A percentile compares a stretch with the other conserved stretches of the same genome.
These are phyloP conservation scores for Streptopelia turtur DNA, from an alignment of 2,797 vertebrate species.

Conservation along the genomic window DNA sequence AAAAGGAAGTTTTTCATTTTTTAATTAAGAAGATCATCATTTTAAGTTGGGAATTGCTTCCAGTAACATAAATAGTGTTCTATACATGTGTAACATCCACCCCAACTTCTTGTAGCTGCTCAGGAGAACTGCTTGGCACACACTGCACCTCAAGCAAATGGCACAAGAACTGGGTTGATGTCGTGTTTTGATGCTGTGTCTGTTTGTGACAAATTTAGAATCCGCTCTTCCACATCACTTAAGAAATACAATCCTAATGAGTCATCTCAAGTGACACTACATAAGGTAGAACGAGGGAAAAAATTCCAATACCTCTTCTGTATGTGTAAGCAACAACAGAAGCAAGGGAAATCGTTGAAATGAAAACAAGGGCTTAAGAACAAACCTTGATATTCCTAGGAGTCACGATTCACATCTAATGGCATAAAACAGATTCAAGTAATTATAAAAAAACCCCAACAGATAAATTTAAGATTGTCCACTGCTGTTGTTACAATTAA, in stretches of 20 bases:
- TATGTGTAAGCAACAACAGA: not conserved
- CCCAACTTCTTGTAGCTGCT: not conserved
- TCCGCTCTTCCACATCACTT: slow-evolving; percentile 34
- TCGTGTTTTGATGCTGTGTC: slow-evolving; percentile 7
- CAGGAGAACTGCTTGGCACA: not conserved
- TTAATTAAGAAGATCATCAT: not conserved
- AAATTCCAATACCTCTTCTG: not conserved
- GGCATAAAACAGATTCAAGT: not conserved
- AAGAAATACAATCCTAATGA: slow-evolving; percentile 35
- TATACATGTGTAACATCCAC: not conserved
- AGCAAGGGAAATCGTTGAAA: not conserved
- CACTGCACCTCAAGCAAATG: not conserved
- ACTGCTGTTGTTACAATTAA: not conserved
- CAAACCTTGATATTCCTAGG: not conserved
- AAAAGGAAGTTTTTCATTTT: not conserved
- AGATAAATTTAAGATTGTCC: not conserved
- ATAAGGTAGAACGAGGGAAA: not conserved
- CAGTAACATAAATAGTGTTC: not conserved
- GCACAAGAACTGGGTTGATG: not conserved
- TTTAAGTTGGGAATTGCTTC: not conserved
- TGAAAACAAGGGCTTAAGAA: not conserved
- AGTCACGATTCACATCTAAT: not conserved
- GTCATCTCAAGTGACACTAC: slow-evolving; percentile 36
- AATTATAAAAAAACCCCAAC: not conserved
- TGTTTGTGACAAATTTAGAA: slow-evolving; percentile 50